phyloP scores from a whole-genome alignment of 2,113 vertebrate species.

The Chelonoidis abingdonii region DNA sequence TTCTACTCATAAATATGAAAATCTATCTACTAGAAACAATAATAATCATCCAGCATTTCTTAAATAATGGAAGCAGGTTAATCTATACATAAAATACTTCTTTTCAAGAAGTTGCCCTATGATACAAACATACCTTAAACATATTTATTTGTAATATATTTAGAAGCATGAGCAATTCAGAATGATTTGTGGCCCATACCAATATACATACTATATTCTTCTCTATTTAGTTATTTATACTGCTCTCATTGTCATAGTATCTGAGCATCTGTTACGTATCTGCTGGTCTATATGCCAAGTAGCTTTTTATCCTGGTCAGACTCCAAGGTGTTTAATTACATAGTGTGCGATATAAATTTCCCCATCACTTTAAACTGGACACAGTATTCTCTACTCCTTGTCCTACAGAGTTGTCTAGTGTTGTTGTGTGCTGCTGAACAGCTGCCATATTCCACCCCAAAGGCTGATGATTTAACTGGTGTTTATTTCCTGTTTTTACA shows the following conservation, averaged over 20 bases:
- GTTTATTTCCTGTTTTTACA: not conserved
- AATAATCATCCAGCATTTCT: not conserved
- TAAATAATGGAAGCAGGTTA: not conserved
- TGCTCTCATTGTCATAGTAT: not conserved
- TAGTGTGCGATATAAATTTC: not conserved
- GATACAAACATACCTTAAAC: not conserved
- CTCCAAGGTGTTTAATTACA: not conserved
- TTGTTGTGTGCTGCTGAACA: not conserved
- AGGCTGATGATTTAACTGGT: not conserved
- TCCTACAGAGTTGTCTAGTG: not conserved
- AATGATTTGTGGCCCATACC: not conserved
- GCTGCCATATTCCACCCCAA: not conserved
- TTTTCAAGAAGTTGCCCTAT: not conserved
- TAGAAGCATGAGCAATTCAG: not conserved
- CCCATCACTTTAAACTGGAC: not conserved
- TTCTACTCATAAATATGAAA: not conserved
- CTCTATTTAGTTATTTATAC: not conserved
- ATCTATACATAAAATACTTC: not conserved
- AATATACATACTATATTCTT: not conserved
- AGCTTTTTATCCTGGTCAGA: not conserved
- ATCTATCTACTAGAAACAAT: not conserved
- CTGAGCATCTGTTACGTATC: not conserved
- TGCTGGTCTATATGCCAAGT: not conserved
- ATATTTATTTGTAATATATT: not conserved
- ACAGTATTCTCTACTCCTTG: accelerated